Evolutionary conservation across 1,140 invertebrate genomes (phyloP).

Genomic region (Drosophila punjabiensis): DNA sequence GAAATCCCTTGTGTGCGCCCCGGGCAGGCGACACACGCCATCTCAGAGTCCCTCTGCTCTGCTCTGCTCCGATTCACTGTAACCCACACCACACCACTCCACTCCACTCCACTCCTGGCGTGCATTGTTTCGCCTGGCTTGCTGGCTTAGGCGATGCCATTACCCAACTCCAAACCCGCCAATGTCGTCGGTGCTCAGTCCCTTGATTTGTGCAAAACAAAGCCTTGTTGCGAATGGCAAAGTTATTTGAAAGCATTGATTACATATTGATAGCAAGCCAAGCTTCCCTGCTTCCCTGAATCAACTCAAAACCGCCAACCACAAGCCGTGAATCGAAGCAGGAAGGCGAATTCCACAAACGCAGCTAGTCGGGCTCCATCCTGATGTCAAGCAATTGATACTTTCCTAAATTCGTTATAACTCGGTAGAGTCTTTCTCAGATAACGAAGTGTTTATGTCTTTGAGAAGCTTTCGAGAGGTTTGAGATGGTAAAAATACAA

Average conservation of each 20-base stretch:
- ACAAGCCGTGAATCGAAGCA: conserved; percentile 17
- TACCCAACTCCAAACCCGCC: conserved; percentile 31
- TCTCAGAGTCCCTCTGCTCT: conserved; percentile 2
- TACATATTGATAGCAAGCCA: conserved; percentile 65
- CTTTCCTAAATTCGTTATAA: conserved; percentile 49
- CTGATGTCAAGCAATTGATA: conserved; percentile 60
- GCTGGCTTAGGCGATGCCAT: conserved; percentile 48
- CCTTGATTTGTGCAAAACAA: conserved; percentile 72
- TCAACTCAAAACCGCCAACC: conserved; percentile 37
- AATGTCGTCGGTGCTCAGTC: conserved; percentile 27
- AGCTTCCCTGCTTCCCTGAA: conserved; percentile 25
- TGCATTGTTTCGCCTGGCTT: conserved; percentile 53
- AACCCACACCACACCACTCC: conserved; percentile 2
- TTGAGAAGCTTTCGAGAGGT: conserved; percentile 23
- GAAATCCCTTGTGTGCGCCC: conserved; percentile 76
- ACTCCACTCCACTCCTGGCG: conserved; percentile 4
- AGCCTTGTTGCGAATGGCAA: conserved; percentile 74
- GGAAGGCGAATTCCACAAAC: neutral
- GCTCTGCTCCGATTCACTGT: neutral
- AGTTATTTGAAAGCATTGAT: conserved; percentile 80
- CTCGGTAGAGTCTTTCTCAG: conserved; percentile 22
- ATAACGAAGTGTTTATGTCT: conserved; percentile 60
- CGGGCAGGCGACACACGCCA: conserved; percentile 41
- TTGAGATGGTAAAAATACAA: neutral
- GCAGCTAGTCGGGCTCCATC: conserved; percentile 3